Conservation (phyloP, 1,140 invertebrate genomes). For the Drosophila jambulina region DNA sequence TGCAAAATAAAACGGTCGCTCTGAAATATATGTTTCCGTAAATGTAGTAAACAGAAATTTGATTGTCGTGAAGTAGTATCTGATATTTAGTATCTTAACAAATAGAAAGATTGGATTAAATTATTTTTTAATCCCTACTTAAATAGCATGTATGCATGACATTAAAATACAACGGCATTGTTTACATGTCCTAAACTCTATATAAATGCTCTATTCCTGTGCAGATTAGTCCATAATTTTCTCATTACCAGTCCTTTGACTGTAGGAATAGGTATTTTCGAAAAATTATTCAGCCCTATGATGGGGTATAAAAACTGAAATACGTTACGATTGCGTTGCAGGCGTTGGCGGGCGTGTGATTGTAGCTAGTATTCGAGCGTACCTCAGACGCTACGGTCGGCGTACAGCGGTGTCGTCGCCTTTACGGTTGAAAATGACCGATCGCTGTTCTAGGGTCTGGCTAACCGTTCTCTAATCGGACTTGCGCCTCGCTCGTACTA, state of each 20-base stretch:
- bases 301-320: background rate
- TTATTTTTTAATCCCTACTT: no score
- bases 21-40: background rate
- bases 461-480: background rate
- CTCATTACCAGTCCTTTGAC: no score
- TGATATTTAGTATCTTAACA: background rate
- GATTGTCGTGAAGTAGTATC: background rate
- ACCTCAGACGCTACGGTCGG: slow-evolving; percentile 4
- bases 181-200: background rate
- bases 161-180: background rate
- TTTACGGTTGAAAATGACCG: background rate
- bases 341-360: background rate
- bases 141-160: no score
- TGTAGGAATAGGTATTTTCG: no score
- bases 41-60: background rate
- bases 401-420: background rate
- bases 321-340: background rate
- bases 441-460: background rate
- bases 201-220: background rate
- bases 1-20: background rate
- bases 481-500: background rate
- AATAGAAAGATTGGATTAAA: no score
- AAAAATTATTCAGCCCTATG: background rate
- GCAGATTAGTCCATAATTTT: no score
- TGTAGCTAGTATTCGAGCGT: slow-evolving; percentile 1